Evolutionary conservation across 2,113 vertebrate species (phyloP).

Genomic region (Ursus arctos): DNA sequence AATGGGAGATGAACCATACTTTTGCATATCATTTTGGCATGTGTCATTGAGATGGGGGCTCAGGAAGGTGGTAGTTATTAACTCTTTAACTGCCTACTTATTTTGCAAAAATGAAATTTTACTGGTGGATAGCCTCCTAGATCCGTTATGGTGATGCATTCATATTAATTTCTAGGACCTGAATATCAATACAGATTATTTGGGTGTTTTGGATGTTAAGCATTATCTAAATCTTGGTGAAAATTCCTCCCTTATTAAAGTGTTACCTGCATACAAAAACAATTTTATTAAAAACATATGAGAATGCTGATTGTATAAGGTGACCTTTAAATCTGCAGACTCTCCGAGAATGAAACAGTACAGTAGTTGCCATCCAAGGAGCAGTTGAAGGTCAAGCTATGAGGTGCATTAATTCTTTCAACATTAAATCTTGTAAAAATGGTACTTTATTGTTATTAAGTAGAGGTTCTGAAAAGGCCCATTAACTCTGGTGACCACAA

Average conservation of each 20-base stretch:
- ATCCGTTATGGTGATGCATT: not conserved
- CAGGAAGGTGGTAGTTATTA: not conserved
- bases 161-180: slow-evolving; percentile 12
- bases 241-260: slow-evolving; percentile 29
- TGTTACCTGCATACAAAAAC: not conserved
- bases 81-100: not conserved
- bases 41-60: not conserved
- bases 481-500: slow-evolving; percentile 64
- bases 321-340: slow-evolving; percentile 57
- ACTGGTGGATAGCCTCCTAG: not conserved
- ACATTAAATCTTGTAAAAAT: slow-evolving; percentile 65
- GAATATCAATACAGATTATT: not conserved
- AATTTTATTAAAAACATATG: slow-evolving; percentile 58
- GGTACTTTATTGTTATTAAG: slow-evolving; percentile 72
- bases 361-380: slow-evolving; percentile 47
- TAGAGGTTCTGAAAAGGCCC: slow-evolving; percentile 63
- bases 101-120: not conserved
- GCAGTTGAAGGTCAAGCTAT: slow-evolving; percentile 39
- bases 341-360: slow-evolving; percentile 41
- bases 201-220: not conserved
- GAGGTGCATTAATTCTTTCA: slow-evolving; percentile 66
- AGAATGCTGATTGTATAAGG: slow-evolving; percentile 50
- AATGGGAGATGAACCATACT: not conserved
- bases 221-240: slow-evolving; percentile 23
- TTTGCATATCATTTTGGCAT: not conserved